A percentile compares a stretch with the other conserved stretches of the same genome.
Evolutionary conservation across 2,113 vertebrate species (phyloP).

Genomic region (Gorsachius goisagi): DNA sequence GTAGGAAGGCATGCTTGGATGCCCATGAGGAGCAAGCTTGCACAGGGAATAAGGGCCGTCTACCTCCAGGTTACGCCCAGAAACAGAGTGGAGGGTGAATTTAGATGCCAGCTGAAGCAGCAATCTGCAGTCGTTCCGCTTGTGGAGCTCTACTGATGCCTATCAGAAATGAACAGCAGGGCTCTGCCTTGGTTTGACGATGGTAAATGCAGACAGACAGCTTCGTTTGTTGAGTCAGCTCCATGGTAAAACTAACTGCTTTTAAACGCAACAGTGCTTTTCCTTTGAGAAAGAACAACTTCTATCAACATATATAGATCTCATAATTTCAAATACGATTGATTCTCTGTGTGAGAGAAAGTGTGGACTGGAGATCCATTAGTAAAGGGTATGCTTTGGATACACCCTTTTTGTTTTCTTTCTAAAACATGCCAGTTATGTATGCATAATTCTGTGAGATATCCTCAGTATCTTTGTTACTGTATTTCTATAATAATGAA

Average conservation of each 20-base stretch:
- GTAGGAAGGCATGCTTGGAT: background rate
- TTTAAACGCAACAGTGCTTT: background rate
- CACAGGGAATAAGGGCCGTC: rapidly evolving
- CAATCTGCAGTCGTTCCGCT: background rate
- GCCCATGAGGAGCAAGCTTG: rapidly evolving
- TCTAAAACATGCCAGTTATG: background rate
- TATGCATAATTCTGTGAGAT: background rate
- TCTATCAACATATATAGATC: background rate
- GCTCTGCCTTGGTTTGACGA: background rate
- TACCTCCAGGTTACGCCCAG: background rate
- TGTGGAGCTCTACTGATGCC: rapidly evolving
- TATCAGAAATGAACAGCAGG: rapidly evolving
- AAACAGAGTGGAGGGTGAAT: background rate
- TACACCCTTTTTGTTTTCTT: background rate
- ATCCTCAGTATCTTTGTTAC: background rate
- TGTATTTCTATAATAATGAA: background rate
- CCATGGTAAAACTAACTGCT: background rate
- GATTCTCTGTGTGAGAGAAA: background rate
- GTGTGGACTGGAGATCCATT: background rate
- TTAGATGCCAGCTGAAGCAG: background rate
- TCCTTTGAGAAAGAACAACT: background rate
- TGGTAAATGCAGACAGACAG: background rate
- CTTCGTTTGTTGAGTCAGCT: background rate
- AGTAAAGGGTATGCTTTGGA: background rate
- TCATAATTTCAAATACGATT: background rate